Base-by-base conservation (phyloP, 2,888 invertebrate species). In the Pachycephus smyrnensis region DNA sequence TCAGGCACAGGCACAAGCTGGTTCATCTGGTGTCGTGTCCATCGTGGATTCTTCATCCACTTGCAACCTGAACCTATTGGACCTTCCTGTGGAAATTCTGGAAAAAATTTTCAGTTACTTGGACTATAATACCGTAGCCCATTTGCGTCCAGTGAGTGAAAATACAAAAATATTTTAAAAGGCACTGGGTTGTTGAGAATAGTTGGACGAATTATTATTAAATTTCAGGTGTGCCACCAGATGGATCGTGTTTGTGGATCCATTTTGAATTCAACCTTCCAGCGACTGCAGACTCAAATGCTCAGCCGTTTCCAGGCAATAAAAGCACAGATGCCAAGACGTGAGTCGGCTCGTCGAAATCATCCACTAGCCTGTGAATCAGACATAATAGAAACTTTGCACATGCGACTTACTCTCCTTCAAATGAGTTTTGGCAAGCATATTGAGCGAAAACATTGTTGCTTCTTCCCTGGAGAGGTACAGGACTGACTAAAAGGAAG, bases 381-480 rank as follows among this genome's bases (percentile, higher is more conserved):
- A 69, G 98, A 98, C 92, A 98, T 98, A 74, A 95, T 98, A 88
- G 98, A 98, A 92, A 98, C 98, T 0, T 93, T 98, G 84, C 97
- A 98, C 89, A 98, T 98, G 96, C 94, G 98, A 83, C 94, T 98
- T 76, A 97, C 97, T 77, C 92, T 98, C 79, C 93, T 98, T 81
- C 97, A 97, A 92, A 98, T 98, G 98, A 96, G 97, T 32, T 97
- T 98, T 93, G 97, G 97, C 76, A 98, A 98, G 92, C 98, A 98
- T 91, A 98, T 98, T 90, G 98, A 98, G 91, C 94, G 97, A 86
- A 97, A 96, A 90, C 96, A 98, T 89, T 97, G 97, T 91, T 98
- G 98, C 92, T 98, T 98, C 92, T 98, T 98, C 90, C 97, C 98
- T 74, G 98, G 98, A 92, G 97, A 97, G 94, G 97, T 97, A 93